Base-by-base conservation (phyloP, 2,797 vertebrate genomes). In the Huso huso region DNA sequence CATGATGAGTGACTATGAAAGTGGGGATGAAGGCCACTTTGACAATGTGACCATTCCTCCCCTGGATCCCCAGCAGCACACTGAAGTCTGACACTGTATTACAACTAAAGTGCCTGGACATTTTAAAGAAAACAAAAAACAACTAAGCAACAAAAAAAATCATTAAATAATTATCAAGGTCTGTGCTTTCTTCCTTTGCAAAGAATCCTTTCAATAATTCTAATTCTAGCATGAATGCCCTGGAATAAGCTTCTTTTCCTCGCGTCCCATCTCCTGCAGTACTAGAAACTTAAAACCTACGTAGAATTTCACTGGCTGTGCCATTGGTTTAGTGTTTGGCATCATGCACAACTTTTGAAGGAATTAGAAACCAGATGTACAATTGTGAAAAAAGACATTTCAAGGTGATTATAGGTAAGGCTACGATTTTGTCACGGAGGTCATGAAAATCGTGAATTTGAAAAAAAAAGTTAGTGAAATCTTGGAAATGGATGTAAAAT, bases 1-100 rank as follows among this genome's bases (percentile, higher is more conserved):
- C 72, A 93, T 95, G 90, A 89, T 98, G 83, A 99, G 96, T 85
- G 96, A 99, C 90, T 98, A 95, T 64, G 96, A 99, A 77, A 99
- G 97, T 12, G 93, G 88, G 23, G 90, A 95, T 0, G 96, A 99
- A 0, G 85, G 88, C 68, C 93, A 89, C 75, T 94, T 95, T 10
- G 92, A 93, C 69, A 87, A 89, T 11, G 84, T 89, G 78, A 79
- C 89, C 68, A 87, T 95, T 77, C 94, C 93, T 37, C 82, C 90
- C 0, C 93, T 95, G 61, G 94, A 95, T 82, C 86, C 91, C 72
- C 95, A 94, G 75, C 96, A 99, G 75, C 96, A 98, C 80, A 99
- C 97, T 68, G 90, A 98, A 90, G 97, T 99, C 93, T 99, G 95
- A 99, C 87, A 80, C 88, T 88, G 91, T 87, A 83, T 81, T 84